Percentiles rank a stretch among this genome's conserved stretches.
These are phyloP conservation scores for Peromyscus polionotus DNA, from an alignment of 2,113 vertebrate genomes.

Conservation along the genomic window DNA sequence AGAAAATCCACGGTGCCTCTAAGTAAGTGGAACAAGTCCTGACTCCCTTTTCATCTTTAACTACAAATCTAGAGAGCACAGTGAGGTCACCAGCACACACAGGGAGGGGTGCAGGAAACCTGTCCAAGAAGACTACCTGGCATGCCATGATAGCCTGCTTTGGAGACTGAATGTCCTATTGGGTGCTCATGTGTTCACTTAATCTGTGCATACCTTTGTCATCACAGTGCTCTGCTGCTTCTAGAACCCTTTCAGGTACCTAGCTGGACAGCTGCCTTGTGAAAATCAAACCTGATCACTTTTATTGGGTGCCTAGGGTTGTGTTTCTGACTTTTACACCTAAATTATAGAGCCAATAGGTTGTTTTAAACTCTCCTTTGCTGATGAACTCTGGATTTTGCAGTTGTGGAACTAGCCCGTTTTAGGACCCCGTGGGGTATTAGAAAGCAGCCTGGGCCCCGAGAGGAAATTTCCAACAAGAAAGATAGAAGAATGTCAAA, in stretches of 20 bases:
- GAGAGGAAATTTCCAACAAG: neutral
- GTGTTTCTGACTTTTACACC: neutral
- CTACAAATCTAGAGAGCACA: neutral
- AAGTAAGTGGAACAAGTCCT: neutral
- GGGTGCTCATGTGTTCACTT: neutral
- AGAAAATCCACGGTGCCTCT: neutral
- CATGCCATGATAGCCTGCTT: neutral
- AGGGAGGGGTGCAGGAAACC: neutral
- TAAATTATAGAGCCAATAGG: neutral
- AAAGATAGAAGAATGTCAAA: neutral
- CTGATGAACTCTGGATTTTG: neutral
- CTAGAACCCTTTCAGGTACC: neutral
- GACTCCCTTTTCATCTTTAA: slow-evolving; percentile 48
- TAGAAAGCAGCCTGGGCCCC: neutral
- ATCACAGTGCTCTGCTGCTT: neutral
- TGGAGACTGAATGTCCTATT: slow-evolving; percentile 2
- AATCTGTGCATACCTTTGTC: neutral
- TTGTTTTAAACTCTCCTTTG: neutral
- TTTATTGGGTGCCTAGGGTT: neutral
- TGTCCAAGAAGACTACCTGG: neutral
- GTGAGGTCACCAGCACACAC: neutral
- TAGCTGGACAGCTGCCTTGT: neutral
- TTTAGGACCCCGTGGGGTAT: neutral
- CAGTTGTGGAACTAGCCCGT: neutral
- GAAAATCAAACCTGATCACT: neutral